These are phyloP conservation scores for Sinosuthora webbiana DNA, from an alignment of 2,113 vertebrate genomes.

Conservation along the genomic window DNA sequence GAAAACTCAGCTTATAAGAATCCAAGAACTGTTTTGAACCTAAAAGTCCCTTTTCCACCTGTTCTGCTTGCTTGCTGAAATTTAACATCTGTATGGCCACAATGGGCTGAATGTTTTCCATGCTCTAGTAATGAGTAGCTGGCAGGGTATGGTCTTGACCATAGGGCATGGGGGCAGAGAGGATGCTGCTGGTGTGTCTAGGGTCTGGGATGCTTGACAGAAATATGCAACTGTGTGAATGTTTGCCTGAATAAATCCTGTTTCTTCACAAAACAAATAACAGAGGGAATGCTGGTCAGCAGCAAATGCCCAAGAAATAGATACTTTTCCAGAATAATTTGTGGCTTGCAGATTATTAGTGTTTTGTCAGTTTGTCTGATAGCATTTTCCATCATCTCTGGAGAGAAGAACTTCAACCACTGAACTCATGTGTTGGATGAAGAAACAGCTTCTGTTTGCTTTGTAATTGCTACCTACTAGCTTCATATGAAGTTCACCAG, in stretches of 20 bases:
- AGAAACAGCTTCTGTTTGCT: neutral
- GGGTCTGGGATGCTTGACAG: neutral
- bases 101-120: neutral
- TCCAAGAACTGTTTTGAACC: neutral
- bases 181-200: neutral
- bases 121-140: neutral
- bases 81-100: neutral
- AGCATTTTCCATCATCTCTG: neutral
- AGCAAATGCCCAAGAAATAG: neutral
- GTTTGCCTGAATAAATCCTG: neutral
- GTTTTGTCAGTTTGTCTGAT: neutral
- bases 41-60: neutral
- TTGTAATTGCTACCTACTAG: neutral
- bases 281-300: neutral
- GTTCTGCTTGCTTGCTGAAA: neutral
- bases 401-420: neutral
- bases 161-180: neutral
- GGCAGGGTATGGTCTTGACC: accelerated
- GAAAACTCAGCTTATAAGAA: neutral
- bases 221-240: neutral
- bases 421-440: neutral
- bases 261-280: neutral
- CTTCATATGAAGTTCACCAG: neutral
- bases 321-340: neutral
- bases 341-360: neutral